Evolutionary conservation across 1,140 invertebrate genomes (phyloP), one percentile per base, ranked within the genome.

Genomic region (Drosophila baimaii): DNA sequence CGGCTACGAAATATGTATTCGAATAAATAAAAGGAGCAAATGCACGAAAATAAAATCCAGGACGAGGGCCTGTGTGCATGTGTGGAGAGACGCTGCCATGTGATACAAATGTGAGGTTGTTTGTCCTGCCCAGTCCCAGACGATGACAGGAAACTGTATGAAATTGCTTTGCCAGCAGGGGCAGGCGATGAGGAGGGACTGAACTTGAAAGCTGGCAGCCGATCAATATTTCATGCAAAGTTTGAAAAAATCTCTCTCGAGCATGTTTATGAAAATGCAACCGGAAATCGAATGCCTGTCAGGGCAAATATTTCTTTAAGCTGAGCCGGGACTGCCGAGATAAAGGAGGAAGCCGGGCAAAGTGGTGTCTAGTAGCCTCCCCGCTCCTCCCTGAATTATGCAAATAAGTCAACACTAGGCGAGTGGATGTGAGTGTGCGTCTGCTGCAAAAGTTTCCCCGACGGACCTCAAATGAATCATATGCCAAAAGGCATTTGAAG

Each of bases 201-300:
- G 78, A 85, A 86, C 79, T 86, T 86, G 82, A 85, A 81, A 81
- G 81, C 81, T 84, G 81, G 37, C 81, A 31, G 77, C 54, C 78
- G 82, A 85, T 85, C 81, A 86, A 81, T 85, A 85, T 81, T 81
- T 71, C 70, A 85, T 85, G 68, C 64, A 79, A 84, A 79, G 71
- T 75, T 71, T 39, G 33, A 74, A 78, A 81, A 81, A 64, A 65
- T 72, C 69, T 58, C 64, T 82, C 71, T 52, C 62, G 72, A 71
- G 84, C 78, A 86, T 85, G 79, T 86, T 85, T 86, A 86, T 86
- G 82, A 81, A 85, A 86, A 85, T 86, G 81, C 83, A 81, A 74
- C 78, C 82, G 81, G 82, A 85, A 85, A 86, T 86, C 74, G 82
- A 85, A 86, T 75, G 82, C 81, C 82, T 86, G 78, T 75, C 78